These are phyloP conservation scores for Papilio aristodemus DNA, from an alignment of 1,140 invertebrate genomes.

Conservation along the genomic window DNA sequence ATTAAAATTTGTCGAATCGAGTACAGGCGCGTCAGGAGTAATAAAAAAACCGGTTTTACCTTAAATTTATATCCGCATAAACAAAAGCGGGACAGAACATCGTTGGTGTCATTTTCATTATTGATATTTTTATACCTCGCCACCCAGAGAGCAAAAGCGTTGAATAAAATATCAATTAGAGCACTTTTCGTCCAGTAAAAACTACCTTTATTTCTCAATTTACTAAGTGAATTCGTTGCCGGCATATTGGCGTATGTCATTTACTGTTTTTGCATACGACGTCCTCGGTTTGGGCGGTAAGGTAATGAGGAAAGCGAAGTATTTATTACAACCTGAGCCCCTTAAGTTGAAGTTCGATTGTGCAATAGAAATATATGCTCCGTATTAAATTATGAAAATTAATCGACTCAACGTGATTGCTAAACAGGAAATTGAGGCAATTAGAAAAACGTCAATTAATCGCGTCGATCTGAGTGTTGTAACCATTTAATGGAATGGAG, in stretches of 20 bases:
- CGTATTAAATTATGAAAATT: conserved; percentile 31
- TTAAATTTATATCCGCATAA: conserved; percentile 42
- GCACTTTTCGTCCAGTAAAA: conserved; percentile 63
- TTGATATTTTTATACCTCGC: conserved; percentile 64
- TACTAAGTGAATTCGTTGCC: conserved; percentile 73
- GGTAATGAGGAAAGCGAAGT: conserved; percentile 70
- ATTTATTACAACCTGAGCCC: conserved; percentile 61
- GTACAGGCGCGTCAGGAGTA: conserved; percentile 21
- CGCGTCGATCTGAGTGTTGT: conserved; percentile 11
- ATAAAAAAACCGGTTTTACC: conserved; percentile 36
- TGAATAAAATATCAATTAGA: conserved; percentile 79
- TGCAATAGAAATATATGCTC: conserved; percentile 16
- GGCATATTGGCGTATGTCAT: conserved; percentile 72
- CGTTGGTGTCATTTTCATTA: conserved; percentile 63
- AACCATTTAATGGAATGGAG: conserved; percentile 7
- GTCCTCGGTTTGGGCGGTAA: conserved; percentile 70
- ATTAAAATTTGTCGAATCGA: conserved; percentile 16
- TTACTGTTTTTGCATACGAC: conserved; percentile 67
- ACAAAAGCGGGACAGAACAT: conserved; percentile 47
- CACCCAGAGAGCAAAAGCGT: conserved; percentile 72
- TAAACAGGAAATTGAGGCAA: conserved; percentile 33
- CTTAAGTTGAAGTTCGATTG: conserved; percentile 49
- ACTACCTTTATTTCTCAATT: conserved; percentile 75
- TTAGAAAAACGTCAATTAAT: conserved; percentile 32
- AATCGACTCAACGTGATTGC: conserved; percentile 17